These are phyloP conservation scores for Thunnus albacares DNA, from an alignment of 2,797 vertebrate species.

Conservation along the genomic window DNA sequence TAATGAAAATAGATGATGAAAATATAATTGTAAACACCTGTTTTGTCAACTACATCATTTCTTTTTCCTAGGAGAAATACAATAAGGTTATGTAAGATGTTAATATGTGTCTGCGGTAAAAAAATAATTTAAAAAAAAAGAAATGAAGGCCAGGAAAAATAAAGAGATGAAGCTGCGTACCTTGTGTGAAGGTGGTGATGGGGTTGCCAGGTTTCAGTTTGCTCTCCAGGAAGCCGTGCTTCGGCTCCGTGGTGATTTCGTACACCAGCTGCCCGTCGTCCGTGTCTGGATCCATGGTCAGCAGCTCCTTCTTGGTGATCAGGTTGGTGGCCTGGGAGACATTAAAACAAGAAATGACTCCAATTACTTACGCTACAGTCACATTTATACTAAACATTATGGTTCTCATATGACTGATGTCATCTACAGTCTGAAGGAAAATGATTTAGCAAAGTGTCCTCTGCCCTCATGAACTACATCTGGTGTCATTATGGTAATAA, in stretches of 20 bases:
- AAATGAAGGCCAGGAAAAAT: too few relatives aligned
- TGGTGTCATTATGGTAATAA: too few relatives aligned
- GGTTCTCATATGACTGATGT: too few relatives aligned
- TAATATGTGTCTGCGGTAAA: not conserved
- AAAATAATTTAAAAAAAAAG: too few relatives aligned
- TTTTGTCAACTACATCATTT: not conserved
- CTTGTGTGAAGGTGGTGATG: constrained; percentile 91
- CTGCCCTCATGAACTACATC: too few relatives aligned
- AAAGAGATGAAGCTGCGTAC: constrained; percentile 70
- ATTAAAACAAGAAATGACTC: not conserved
- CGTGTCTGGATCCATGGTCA: constrained; percentile 94
- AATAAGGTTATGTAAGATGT: not conserved
- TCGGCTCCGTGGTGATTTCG: constrained; percentile 89
- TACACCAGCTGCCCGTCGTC: constrained; percentile 92
- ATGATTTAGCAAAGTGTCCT: too few relatives aligned
- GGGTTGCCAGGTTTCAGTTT: constrained; percentile 88
- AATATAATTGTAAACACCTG: too few relatives aligned
- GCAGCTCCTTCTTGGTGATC: constrained; percentile 96
- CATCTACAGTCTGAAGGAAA: too few relatives aligned
- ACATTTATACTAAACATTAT: not conserved
- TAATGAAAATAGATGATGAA: not conserved
- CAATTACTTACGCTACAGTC: too few relatives aligned
- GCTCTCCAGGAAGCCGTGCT: constrained; percentile 92
- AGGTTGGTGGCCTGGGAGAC: constrained; percentile 90
- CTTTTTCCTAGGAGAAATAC: not conserved